Evolutionary conservation across 2,888 invertebrate species (phyloP).

Genomic region (Abrostola tripartita): DNA sequence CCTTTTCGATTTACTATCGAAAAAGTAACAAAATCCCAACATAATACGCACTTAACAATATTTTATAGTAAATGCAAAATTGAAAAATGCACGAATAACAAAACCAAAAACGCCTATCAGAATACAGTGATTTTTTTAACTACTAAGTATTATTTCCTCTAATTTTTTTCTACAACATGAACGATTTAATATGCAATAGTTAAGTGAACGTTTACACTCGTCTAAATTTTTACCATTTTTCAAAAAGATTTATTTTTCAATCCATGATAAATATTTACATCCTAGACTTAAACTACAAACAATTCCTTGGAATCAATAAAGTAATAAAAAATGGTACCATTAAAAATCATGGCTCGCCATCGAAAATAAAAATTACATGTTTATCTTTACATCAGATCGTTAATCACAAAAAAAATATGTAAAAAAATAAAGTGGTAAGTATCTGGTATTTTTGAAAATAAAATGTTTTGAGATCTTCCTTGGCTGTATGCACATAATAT

Average conservation of each 20-base stretch:
- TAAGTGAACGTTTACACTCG: constrained; percentile 78
- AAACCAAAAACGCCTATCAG: constrained; percentile 46
- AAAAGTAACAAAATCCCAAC: constrained; percentile 51
- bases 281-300: constrained; percentile 64
- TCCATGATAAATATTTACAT: constrained; percentile 85
- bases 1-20: constrained; percentile 61
- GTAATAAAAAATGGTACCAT: constrained; percentile 54
- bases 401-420: constrained; percentile 61
- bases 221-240: constrained; percentile 70
- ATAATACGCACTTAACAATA: constrained; percentile 49
- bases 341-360: constrained; percentile 59
- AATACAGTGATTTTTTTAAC: constrained; percentile 65
- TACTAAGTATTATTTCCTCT: constrained; percentile 73
- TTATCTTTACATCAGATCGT: constrained; percentile 65
- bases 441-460: constrained; percentile 49
- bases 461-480: constrained; percentile 51
- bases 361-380: constrained; percentile 53
- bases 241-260: constrained; percentile 75
- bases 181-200: constrained; percentile 82
- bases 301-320: constrained; percentile 65
- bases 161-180: constrained; percentile 84
- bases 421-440: constrained; percentile 48
- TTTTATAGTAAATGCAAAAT: constrained; percentile 64
- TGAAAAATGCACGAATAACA: constrained; percentile 63
- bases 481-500: constrained; percentile 39